These are phyloP conservation scores for Acanthosepion esculentum DNA, from an alignment of 2,888 invertebrate genomes.

Conservation along the genomic window DNA sequence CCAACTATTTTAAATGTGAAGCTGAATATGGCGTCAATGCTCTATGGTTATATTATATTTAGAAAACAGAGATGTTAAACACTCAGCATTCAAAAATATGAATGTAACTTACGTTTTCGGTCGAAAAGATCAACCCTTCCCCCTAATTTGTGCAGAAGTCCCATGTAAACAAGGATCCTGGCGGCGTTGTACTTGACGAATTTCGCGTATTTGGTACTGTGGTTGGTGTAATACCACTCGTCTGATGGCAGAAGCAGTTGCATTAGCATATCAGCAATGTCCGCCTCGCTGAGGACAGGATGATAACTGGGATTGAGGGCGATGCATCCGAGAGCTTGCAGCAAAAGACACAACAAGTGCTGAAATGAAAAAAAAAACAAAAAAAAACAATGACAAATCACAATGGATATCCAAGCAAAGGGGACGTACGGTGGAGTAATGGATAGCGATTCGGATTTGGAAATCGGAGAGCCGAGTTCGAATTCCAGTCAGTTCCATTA, in stretches of 20 bases:
- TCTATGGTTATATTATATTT: no score
- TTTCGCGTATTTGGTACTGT: slow-evolving; percentile 80
- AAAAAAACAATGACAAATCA: neutral
- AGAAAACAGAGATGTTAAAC: no score
- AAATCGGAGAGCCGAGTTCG: no score
- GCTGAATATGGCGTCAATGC: no score
- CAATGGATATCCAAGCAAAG: no score
- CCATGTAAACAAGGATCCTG: slow-evolving; percentile 80
- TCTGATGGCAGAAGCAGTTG: slow-evolving; percentile 81
- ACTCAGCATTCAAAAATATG: neutral
- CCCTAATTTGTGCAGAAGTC: slow-evolving; percentile 80
- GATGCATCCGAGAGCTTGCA: slow-evolving; percentile 79
- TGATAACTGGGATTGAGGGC: slow-evolving; percentile 79
- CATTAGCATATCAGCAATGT: slow-evolving; percentile 80
- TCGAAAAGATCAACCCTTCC: slow-evolving; percentile 80
- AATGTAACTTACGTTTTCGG: slow-evolving; percentile 76
- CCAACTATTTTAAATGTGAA: no score
- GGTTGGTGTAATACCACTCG: slow-evolving; percentile 83
- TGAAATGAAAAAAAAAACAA: slow-evolving; percentile 67
- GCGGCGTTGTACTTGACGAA: slow-evolving; percentile 82
- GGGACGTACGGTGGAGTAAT: no score
- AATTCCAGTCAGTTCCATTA: no score
- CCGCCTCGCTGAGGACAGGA: slow-evolving; percentile 78
- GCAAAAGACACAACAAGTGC: slow-evolving; percentile 80
- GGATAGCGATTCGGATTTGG: no score